Evolutionary conservation across 2,797 vertebrate species (phyloP), one percentile per base, ranked within the genome.

Genomic region (Delichon dasypus): DNA sequence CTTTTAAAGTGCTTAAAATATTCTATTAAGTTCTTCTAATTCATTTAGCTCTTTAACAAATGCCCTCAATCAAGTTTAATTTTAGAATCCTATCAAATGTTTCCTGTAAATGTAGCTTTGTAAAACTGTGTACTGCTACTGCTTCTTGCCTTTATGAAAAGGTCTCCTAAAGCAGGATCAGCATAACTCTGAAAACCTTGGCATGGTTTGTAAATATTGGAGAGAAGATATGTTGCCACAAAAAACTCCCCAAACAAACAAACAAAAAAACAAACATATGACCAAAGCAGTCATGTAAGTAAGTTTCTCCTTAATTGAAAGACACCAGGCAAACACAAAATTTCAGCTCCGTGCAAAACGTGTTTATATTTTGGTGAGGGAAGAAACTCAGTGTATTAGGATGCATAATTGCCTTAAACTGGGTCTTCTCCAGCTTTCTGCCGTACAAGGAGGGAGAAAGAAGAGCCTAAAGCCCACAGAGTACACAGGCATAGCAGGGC

Each of bases 21-120:
- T 96, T 94, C 66, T 65, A 90, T 93, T 96, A 94, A 79, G 60
- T 91, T 79, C 68, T 90, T 89, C 45, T 93, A 93, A 96, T 94
- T 96, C 89, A 42, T 93, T 93, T 94, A 51, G 40, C 22, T 72
- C 58, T 32, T 88, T 70, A 36, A 38, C 74, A 95, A 88, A 84
- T 64, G 16, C 45, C 47, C 11, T 85, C 44, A 89, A 80, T 88
- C 90, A 84, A 82, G 57, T 83, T 87, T 81, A 73, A 79, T 95
- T 92, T 71, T 88, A 89, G 75, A 92, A 79, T 67, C 51, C 45
- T 94, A 82, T 80, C 74, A 67, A 95, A 85, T 9, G 15, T 83
- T 92, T 85, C 48, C 30, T 78, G 91, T 88, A 64, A 92, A 83
- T 74, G 72, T 71, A 79, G 38, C 70, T 68, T 55, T 66, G 61